phyloP scores from a whole-genome alignment of 2,113 vertebrate genomes.

The Ctenomys sociabilis region DNA sequence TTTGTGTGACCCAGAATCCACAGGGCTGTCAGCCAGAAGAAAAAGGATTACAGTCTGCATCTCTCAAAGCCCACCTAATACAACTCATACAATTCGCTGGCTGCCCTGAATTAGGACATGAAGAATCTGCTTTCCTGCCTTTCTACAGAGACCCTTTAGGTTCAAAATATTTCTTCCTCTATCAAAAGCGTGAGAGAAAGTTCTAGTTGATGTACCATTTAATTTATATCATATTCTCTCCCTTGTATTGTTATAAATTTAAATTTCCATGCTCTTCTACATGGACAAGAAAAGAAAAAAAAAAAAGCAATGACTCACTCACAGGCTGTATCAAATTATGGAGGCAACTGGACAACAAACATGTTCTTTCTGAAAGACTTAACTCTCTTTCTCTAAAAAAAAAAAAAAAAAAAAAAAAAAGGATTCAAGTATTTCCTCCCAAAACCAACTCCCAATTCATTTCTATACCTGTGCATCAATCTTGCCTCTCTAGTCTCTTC shows the following conservation, averaged over 20 bases:
- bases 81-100: background rate
- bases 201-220: background rate
- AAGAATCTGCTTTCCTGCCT: background rate
- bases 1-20: constrained; percentile 55
- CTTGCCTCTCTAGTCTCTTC: background rate
- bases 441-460: background rate
- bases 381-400: background rate
- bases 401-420: background rate
- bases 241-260: constrained; percentile 4
- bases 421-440: background rate
- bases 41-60: background rate
- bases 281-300: background rate
- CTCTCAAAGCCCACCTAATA: constrained; percentile 25
- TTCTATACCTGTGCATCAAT: background rate
- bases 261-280: constrained; percentile 35
- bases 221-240: constrained; percentile 26
- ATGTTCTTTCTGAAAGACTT: background rate
- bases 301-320: constrained; percentile 1
- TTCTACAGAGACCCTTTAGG: background rate
- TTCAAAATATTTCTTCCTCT: constrained; percentile 44
- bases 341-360: background rate
- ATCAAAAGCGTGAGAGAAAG: constrained; percentile 27
- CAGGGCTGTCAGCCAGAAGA: background rate
- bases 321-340: background rate
- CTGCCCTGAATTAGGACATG: background rate